These are phyloP conservation scores for Goniozus legneri DNA, from an alignment of 1,140 invertebrate genomes.

Conservation along the genomic window DNA sequence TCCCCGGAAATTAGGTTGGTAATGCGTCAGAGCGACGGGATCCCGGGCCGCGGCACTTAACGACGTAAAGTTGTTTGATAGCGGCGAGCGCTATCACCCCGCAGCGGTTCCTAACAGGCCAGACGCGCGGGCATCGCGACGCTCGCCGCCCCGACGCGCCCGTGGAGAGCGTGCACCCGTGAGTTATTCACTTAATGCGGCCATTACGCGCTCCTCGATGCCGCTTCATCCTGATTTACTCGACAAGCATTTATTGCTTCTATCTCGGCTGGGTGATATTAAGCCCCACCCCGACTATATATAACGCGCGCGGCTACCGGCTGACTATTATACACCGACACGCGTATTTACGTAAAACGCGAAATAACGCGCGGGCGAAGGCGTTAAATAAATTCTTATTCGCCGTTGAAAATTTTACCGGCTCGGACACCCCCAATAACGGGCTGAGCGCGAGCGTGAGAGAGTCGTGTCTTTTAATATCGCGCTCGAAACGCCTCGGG, in stretches of 20 bases:
- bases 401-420: too few relatives aligned
- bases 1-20: slow-evolving; percentile 41
- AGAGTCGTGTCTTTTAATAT: too few relatives aligned
- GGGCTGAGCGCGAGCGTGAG: too few relatives aligned
- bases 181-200: slow-evolving; percentile 52
- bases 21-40: slow-evolving; percentile 36
- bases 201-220: slow-evolving; percentile 49
- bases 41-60: slow-evolving; percentile 39
- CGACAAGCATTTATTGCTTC: slow-evolving; percentile 49
- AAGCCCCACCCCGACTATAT: too few relatives aligned
- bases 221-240: slow-evolving; percentile 53
- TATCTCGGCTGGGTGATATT: too few relatives aligned
- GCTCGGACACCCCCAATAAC: too few relatives aligned
- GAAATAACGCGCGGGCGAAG: too few relatives aligned
- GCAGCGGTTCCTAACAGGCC: slow-evolving; percentile 34
- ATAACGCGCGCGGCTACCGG: too few relatives aligned
- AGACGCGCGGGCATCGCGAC: slow-evolving; percentile 12
- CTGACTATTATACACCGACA: too few relatives aligned
- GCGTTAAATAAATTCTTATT: too few relatives aligned
- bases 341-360: too few relatives aligned
- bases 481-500: too few relatives aligned
- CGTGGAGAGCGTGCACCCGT: slow-evolving; percentile 32
- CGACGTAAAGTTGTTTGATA: slow-evolving; percentile 47
- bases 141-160: slow-evolving; percentile 23
- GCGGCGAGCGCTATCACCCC: slow-evolving; percentile 42